Percentiles rank a stretch among this genome's conserved stretches.
Conservation (phyloP, 2,888 invertebrate genomes). For the Stomorhina lunata region DNA sequence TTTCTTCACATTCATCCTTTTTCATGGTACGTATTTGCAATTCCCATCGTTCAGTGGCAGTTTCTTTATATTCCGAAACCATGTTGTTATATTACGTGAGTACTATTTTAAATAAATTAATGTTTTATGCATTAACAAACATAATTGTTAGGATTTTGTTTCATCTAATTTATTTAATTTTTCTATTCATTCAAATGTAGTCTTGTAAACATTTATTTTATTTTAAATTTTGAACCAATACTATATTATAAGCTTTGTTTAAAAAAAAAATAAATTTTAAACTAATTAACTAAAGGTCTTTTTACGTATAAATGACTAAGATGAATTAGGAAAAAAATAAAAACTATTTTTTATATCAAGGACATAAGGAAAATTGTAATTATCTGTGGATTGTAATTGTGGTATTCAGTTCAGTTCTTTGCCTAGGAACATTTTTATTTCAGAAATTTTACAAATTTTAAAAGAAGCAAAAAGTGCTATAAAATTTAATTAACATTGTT, state of each 20-base stretch:
- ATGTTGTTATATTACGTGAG: neutral
- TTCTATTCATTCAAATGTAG: conserved; percentile 13
- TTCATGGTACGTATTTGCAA: conserved; percentile 55
- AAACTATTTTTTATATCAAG: too few relatives aligned
- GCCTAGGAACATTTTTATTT: too few relatives aligned
- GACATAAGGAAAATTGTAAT: too few relatives aligned
- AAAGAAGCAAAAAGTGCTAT: too few relatives aligned
- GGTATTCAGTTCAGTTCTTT: too few relatives aligned
- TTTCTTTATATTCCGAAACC: neutral
- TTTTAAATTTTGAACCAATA: conserved; percentile 1
- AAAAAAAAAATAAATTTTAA: too few relatives aligned
- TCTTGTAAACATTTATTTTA: neutral
- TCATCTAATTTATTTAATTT: neutral
- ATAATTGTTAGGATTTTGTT: neutral
- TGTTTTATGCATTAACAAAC: neutral
- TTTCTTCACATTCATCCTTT: conserved; percentile 22
- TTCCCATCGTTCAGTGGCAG: neutral
- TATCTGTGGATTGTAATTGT: too few relatives aligned
- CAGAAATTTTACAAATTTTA: too few relatives aligned
- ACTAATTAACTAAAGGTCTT: too few relatives aligned
- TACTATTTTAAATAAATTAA: neutral
- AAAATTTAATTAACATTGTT: too few relatives aligned
- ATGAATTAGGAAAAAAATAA: too few relatives aligned
- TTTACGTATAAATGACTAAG: too few relatives aligned
- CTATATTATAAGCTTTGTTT: conserved; percentile 1